These are phyloP conservation scores for Hypotaenidia okinawae DNA, from an alignment of 2,797 vertebrate species.

Conservation along the genomic window DNA sequence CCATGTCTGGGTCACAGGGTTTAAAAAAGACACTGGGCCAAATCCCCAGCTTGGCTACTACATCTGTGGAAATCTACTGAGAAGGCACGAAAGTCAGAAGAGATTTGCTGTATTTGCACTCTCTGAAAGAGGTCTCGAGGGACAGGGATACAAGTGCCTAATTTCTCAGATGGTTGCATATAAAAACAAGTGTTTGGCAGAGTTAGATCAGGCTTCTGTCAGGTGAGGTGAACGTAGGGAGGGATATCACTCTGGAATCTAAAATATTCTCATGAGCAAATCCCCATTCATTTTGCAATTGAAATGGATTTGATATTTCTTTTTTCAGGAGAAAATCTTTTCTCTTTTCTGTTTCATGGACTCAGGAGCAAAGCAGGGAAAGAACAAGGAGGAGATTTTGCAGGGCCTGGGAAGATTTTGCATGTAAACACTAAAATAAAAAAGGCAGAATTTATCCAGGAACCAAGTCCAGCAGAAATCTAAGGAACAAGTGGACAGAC, in stretches of 20 bases:
- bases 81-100: constrained; percentile 15
- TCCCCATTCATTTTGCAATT: not conserved
- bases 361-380: not conserved
- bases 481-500: not conserved
- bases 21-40: constrained; percentile 69
- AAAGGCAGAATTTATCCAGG: not conserved
- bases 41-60: constrained; percentile 57
- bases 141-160: not conserved
- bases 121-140: not conserved
- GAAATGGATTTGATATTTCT: not conserved
- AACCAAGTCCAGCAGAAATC: not conserved
- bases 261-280: not conserved
- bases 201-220: not conserved
- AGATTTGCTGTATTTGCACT: not conserved
- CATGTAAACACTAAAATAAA: not conserved
- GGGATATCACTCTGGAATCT: not conserved
- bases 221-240: not conserved
- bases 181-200: not conserved
- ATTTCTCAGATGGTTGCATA: not conserved
- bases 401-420: not conserved
- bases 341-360: not conserved
- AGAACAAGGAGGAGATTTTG: not conserved
- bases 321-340: not conserved
- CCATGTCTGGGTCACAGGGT: constrained; percentile 62
- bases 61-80: constrained; percentile 37